phyloP scores from a whole-genome alignment of 2,888 invertebrate genomes.

The Pristionchus maxplancki region DNA sequence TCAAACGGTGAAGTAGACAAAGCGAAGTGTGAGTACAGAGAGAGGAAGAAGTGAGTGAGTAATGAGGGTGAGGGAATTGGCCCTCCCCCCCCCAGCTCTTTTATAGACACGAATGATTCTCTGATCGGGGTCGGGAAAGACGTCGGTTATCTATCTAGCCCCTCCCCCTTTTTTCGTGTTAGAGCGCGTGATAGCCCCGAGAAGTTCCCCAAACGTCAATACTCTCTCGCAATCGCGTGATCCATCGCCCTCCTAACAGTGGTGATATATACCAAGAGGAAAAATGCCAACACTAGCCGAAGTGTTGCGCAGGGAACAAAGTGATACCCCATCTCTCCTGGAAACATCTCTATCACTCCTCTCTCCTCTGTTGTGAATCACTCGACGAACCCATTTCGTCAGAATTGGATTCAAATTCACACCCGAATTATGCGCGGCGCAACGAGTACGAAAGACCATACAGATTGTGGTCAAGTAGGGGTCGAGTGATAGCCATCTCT shows the following conservation, averaged over 20 bases:
- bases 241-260: not conserved
- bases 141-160: slow-evolving; percentile 15
- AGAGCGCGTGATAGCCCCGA: not conserved
- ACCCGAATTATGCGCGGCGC: slow-evolving; percentile 25
- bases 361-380: not conserved
- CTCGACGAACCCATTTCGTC: slow-evolving; percentile 2
- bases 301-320: not conserved
- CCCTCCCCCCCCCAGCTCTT: not conserved
- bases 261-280: not conserved
- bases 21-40: not conserved
- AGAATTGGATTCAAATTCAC: not conserved
- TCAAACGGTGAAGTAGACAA: not conserved
- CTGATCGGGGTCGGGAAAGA: not conserved
- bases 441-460: not conserved
- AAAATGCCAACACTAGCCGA: not conserved
- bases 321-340: not conserved
- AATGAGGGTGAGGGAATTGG: not conserved
- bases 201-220: not conserved
- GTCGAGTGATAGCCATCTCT: not conserved
- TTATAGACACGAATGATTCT: not conserved
- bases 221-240: not conserved
- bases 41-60: slow-evolving; percentile 5
- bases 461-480: not conserved
- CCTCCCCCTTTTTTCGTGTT: slow-evolving; percentile 1
- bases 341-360: not conserved